Evolutionary conservation across 1,140 invertebrate genomes (phyloP), one percentile per base, ranked within the genome.

Genomic region (Epicauta chinensis): DNA sequence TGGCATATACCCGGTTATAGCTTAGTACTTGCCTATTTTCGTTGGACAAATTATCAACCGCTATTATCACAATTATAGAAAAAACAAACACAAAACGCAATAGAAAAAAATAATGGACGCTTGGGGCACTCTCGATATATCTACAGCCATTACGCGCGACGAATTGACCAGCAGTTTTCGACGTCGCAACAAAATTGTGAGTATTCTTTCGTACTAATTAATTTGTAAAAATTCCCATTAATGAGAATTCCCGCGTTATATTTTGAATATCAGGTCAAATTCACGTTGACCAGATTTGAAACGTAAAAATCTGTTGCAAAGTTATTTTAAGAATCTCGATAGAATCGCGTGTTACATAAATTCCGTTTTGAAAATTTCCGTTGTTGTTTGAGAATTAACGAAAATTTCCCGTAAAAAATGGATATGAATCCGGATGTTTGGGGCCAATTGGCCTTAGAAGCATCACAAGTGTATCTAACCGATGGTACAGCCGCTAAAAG

Each of bases 361-460:
- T 43, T 43, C 11, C 16, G 2, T 32, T 12, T 31, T 12, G 16
- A 11, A 34, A 44, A 23, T 53, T 53, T 43, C 35, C 51, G 51
- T 43, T 43, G 17, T 23, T 7, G 36, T 43, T 44, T 45, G 35
- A 34, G 34, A 31, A 31, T 14, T 13, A 9, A 15, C 12, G 38
- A 29, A 23, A 23, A 5, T 23, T 23, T 3, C 4, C 1, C 23
- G 23, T n/a, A n/a, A n/a, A 23, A 23, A 56, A 82, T 82, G 80
- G 81, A 82, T 75, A 73, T 80, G 39, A 72, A 74, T 32, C 76
- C 78, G 17, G 81, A 87, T 71, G 79, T 89, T 58, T 90, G 87
- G 87, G 85, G 86, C 50, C 87, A 91, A 69, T 73, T 90, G 56
- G 86, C 87, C 42, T 74, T 90, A 32, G 87, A 91, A 71, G 86